Conservation (phyloP, 2,113 vertebrate genomes). For the Piaya cayana region DNA sequence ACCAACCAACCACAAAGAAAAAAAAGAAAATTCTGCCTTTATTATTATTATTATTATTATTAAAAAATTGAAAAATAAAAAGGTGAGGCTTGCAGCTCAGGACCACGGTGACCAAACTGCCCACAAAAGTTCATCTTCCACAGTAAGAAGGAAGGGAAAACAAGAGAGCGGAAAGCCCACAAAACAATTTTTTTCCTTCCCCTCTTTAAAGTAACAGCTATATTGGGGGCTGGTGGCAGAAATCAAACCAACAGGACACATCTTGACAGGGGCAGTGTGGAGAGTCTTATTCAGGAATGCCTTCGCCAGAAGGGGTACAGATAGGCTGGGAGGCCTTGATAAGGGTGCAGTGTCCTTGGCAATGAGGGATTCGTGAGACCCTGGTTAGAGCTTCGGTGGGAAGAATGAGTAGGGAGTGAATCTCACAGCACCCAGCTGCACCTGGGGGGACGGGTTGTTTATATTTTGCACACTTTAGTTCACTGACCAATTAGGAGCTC, state of each 20-base stretch:
- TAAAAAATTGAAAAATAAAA: background rate
- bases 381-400: no score
- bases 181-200: background rate
- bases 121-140: background rate
- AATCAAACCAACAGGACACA: background rate
- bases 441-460: no score
- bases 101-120: background rate
- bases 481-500: no score
- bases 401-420: no score
- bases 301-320: no score
- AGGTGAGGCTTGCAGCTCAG: conserved; percentile 1
- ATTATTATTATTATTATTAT: background rate
- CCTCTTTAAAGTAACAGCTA: no score
- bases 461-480: no score
- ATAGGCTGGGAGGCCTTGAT: no score
- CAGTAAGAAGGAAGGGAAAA: background rate
- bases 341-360: no score
- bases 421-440: no score
- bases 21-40: background rate
- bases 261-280: conserved; percentile 35
- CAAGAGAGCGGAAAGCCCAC: background rate
- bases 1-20: background rate
- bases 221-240: background rate
- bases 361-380: no score
- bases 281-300: no score